phyloP scores from a whole-genome alignment of 2,113 vertebrate species.

The Edolisoma coerulescens region DNA sequence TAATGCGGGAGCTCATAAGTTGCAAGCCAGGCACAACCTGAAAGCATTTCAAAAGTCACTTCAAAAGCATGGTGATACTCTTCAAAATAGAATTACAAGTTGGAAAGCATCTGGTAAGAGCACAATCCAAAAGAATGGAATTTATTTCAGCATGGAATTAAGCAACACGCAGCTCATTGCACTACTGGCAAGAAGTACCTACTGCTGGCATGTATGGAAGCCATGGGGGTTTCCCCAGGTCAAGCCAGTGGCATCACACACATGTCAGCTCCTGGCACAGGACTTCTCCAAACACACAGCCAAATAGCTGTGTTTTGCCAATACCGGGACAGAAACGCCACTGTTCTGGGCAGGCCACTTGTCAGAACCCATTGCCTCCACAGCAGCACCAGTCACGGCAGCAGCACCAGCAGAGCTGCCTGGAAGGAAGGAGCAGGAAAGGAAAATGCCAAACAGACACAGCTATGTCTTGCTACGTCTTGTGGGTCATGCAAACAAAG shows the following conservation, averaged over 20 bases:
- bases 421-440: neutral
- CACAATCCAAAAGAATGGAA: neutral
- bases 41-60: neutral
- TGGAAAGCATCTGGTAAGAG: neutral
- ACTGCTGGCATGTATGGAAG: neutral
- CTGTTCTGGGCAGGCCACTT: rapidly evolving
- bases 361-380: neutral
- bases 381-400: neutral
- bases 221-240: neutral
- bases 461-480: too few species aligned
- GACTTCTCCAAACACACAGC: neutral
- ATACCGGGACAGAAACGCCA: rapidly evolving
- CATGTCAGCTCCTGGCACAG: neutral
- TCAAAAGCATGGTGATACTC: neutral
- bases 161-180: neutral
- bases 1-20: neutral
- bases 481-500: neutral
- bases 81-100: neutral
- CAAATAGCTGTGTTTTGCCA: neutral
- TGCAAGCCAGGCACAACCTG: neutral
- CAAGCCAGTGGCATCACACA: neutral
- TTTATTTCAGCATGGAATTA: neutral
- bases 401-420: neutral
- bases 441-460: neutral
- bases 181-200: neutral